These are phyloP conservation scores for Sebastes hopkinsi DNA, from an alignment of 2,797 vertebrate species.

Conservation along the genomic window DNA sequence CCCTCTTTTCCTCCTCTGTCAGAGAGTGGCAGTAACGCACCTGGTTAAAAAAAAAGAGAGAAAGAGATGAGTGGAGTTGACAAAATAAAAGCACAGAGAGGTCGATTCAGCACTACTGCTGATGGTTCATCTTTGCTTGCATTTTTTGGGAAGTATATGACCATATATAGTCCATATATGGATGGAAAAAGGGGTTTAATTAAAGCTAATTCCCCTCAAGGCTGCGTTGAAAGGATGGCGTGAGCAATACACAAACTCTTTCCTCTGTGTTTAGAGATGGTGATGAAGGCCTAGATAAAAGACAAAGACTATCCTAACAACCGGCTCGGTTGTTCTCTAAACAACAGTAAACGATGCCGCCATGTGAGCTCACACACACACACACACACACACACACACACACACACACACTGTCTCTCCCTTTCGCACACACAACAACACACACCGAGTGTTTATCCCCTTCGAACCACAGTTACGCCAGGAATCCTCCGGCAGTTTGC, in stretches of 20 bases:
- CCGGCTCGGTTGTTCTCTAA: slow-evolving; percentile 60
- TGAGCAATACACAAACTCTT: slow-evolving; percentile 63
- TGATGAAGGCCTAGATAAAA: slow-evolving; percentile 69
- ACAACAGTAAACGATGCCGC: slow-evolving; percentile 63
- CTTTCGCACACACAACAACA: slow-evolving; percentile 35
- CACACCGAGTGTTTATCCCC: slow-evolving; percentile 36
- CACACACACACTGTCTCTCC: neutral
- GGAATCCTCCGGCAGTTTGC: slow-evolving; percentile 66
- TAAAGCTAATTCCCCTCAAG: slow-evolving; percentile 47
- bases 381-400: slow-evolving; percentile 22
- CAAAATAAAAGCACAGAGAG: neutral
- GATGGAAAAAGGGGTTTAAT: slow-evolving; percentile 48
- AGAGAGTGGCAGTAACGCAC: slow-evolving; percentile 94
- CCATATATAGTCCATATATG: slow-evolving; percentile 28
- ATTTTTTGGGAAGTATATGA: slow-evolving; percentile 3
- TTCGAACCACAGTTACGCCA: slow-evolving; percentile 65
- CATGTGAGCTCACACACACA: slow-evolving; percentile 7
- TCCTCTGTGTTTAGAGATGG: slow-evolving; percentile 67
- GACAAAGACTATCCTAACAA: slow-evolving; percentile 63
- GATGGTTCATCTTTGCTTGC: slow-evolving; percentile 29
- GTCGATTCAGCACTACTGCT: neutral
- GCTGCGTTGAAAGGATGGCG: slow-evolving; percentile 57
- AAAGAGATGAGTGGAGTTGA: neutral
- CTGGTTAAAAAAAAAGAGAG: slow-evolving; percentile 66
- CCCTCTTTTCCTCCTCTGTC: slow-evolving; percentile 93